phyloP scores from a whole-genome alignment of 2,888 invertebrate genomes.

The Stenodema calcarata region DNA sequence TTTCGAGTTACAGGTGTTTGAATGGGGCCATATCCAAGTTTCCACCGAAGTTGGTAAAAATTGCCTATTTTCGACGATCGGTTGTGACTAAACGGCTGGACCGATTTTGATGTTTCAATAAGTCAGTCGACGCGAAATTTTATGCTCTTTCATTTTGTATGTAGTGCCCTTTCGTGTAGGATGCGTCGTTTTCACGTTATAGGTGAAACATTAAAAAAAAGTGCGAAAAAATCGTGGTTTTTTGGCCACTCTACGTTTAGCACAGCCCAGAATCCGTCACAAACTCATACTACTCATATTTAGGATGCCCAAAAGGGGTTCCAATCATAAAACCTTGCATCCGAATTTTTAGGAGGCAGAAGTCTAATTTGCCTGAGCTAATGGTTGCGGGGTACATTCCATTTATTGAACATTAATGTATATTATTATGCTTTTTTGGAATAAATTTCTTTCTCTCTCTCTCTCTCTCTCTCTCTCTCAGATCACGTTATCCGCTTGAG shows the following conservation, averaged over 20 bases:
- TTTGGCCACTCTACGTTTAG: neutral
- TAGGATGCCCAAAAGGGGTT: constrained; percentile 7
- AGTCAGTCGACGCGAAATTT: neutral
- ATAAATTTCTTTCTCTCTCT: no score
- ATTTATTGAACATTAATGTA: no score
- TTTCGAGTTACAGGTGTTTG: neutral
- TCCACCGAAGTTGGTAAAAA: constrained; percentile 12
- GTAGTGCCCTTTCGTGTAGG: neutral
- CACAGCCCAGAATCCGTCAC: neutral
- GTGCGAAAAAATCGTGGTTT: neutral
- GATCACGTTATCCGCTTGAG: no score
- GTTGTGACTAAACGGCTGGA: neutral
- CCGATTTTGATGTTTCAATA: neutral
- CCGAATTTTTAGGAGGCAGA: neutral
- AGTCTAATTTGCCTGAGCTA: neutral
- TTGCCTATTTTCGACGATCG: constrained; percentile 7
- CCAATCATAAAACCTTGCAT: neutral
- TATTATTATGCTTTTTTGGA: no score
- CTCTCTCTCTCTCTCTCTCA: no score
- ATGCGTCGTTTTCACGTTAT: neutral
- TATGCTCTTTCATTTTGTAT: neutral
- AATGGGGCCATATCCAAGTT: neutral
- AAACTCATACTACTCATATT: neutral
- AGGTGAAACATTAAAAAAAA: neutral
- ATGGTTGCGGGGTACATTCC: no score